Conservation (phyloP, 2,888 invertebrate species). For the Polia nebulosa region DNA sequence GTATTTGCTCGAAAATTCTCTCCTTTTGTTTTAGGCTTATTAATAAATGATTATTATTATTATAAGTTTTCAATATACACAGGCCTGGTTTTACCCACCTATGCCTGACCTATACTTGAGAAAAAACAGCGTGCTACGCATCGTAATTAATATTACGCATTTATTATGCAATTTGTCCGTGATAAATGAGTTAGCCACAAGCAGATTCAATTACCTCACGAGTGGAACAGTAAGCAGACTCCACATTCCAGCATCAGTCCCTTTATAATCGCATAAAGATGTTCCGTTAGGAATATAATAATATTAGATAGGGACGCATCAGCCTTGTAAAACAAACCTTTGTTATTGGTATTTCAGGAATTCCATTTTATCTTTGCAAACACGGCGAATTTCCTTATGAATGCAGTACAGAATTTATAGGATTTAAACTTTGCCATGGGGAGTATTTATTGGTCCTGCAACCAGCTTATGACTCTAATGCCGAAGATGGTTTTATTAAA, state of each 20-base stretch:
- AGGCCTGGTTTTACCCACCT: background rate
- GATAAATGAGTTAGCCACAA: slow-evolving; percentile 57
- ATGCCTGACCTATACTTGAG: background rate
- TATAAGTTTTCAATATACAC: background rate
- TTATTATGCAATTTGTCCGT: slow-evolving; percentile 47
- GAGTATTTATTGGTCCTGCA: slow-evolving; percentile 40
- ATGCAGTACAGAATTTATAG: slow-evolving; percentile 27
- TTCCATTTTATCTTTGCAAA: slow-evolving; percentile 22
- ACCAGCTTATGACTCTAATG: slow-evolving; percentile 9
- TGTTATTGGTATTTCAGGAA: slow-evolving; percentile 34
- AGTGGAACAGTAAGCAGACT: slow-evolving; percentile 52
- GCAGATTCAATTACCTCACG: slow-evolving; percentile 54
- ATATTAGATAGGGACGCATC: slow-evolving; percentile 47
- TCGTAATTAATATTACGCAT: slow-evolving; percentile 38
- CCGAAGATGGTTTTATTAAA: slow-evolving; percentile 40
- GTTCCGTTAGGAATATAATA: slow-evolving; percentile 51
- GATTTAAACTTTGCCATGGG: slow-evolving; percentile 33
- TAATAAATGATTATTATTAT: no score
- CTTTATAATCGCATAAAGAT: slow-evolving; percentile 32
- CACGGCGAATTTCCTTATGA: slow-evolving; percentile 36
- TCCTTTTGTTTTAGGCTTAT: no score
- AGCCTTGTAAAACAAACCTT: slow-evolving; percentile 18
- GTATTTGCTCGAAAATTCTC: no score
- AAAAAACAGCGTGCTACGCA: slow-evolving; percentile 2
- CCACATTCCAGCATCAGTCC: slow-evolving; percentile 51